Evolutionary conservation across 2,113 vertebrate species (phyloP).

Genomic region (Lontra canadensis): DNA sequence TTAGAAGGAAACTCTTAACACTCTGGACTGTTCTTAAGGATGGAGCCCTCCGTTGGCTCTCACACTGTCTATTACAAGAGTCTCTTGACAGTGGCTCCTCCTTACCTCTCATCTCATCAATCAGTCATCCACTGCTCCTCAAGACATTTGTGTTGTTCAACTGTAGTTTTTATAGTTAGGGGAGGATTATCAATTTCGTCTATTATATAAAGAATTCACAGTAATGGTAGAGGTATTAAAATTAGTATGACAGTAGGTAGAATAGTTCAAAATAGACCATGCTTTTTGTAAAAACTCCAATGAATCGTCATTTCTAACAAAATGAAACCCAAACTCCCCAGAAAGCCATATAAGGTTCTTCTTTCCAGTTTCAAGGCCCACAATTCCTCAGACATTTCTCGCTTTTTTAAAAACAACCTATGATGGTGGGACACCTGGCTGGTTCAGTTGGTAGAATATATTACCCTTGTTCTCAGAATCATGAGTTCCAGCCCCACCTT

Average conservation of each 20-base stretch:
- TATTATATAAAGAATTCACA: not conserved
- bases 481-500: not conserved
- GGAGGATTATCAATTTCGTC: not conserved
- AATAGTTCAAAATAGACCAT: not conserved
- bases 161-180: not conserved
- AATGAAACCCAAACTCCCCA: not conserved
- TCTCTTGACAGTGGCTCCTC: not conserved
- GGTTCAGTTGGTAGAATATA: not conserved
- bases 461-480: not conserved
- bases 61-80: not conserved
- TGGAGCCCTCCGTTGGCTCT: not conserved
- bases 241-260: not conserved
- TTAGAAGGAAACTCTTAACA: not conserved
- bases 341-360: accelerated
- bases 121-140: not conserved
- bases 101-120: not conserved
- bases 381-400: not conserved
- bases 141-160: not conserved
- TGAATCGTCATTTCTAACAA: not conserved
- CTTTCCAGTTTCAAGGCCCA: not conserved
- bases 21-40: not conserved
- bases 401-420: not conserved
- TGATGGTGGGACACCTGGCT: not conserved
- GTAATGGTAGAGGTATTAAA: not conserved
- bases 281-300: not conserved